Evolutionary conservation across 1,140 invertebrate genomes (phyloP).

Genomic region (Muscidifurax raptorellus): DNA sequence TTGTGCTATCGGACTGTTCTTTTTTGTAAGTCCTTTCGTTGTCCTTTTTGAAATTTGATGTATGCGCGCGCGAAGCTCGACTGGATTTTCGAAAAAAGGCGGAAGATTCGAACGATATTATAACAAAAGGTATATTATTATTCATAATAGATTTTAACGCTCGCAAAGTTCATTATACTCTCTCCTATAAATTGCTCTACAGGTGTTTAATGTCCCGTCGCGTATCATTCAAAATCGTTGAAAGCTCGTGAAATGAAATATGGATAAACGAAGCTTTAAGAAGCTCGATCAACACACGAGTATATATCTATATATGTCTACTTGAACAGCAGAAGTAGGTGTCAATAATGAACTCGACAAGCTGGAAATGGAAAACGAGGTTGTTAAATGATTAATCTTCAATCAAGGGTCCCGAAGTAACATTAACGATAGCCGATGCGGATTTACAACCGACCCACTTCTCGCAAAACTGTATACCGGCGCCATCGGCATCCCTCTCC

Average conservation of each 20-base stretch:
- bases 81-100: too few species aligned
- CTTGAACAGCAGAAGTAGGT: too few species aligned
- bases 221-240: not conserved
- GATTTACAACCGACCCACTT: not conserved
- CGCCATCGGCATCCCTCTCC: not conserved
- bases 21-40: not conserved
- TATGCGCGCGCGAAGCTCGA: too few species aligned
- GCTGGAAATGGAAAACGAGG: too few species aligned
- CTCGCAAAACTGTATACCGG: not conserved
- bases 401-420: not conserved
- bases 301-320: too few species aligned
- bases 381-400: not conserved
- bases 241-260: not conserved
- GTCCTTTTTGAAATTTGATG: not conserved
- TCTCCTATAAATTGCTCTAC: too few species aligned
- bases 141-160: too few species aligned
- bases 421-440: conserved; percentile 1
- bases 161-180: too few species aligned
- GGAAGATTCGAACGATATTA: too few species aligned
- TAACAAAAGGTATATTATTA: too few species aligned
- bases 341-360: too few species aligned
- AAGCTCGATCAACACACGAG: not conserved
- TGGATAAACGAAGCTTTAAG: not conserved
- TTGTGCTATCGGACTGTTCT: not conserved
- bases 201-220: too few species aligned